A percentile compares a stretch with the other conserved stretches of the same genome.
phyloP scores from a whole-genome alignment of 1,140 invertebrate genomes.

The Leptinotarsa defecta region DNA sequence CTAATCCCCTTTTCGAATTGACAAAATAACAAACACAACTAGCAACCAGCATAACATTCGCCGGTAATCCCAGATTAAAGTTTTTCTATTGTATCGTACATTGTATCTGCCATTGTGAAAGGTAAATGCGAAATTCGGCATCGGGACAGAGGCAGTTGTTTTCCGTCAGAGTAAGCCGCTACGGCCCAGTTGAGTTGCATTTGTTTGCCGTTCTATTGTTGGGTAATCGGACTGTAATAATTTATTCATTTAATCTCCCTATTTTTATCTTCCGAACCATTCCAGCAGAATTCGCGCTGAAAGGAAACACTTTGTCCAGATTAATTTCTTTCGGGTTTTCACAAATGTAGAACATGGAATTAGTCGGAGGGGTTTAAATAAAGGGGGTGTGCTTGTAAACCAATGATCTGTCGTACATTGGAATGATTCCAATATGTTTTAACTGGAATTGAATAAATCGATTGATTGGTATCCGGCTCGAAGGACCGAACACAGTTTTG shows the following conservation, averaged over 20 bases:
- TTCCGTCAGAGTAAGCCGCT: conserved; percentile 3
- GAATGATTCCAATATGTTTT: no score
- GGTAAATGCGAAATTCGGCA: not conserved
- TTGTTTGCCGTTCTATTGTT: conserved; percentile 6
- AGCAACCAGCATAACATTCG: conserved; percentile 4
- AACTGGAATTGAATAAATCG: no score
- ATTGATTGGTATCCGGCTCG: no score
- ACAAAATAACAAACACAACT: not conserved
- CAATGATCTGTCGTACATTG: no score
- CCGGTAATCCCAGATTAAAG: conserved; percentile 14
- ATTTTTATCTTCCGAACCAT: not conserved
- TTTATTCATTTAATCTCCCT: conserved; percentile 23
- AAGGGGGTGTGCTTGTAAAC: no score
- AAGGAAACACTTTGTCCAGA: not conserved
- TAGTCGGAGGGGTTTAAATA: no score
- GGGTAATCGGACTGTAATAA: conserved; percentile 14
- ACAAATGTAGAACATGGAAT: no score
- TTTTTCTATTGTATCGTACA: not conserved
- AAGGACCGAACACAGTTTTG: no score
- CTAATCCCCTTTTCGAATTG: no score
- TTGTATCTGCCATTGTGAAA: conserved; percentile 9
- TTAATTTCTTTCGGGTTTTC: not conserved
- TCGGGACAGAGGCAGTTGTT: conserved; percentile 17
- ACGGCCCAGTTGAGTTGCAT: conserved; percentile 8
- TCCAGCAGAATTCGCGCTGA: not conserved